Base-by-base conservation (phyloP, 2,888 invertebrate genomes). In the Pomacea canaliculata region DNA sequence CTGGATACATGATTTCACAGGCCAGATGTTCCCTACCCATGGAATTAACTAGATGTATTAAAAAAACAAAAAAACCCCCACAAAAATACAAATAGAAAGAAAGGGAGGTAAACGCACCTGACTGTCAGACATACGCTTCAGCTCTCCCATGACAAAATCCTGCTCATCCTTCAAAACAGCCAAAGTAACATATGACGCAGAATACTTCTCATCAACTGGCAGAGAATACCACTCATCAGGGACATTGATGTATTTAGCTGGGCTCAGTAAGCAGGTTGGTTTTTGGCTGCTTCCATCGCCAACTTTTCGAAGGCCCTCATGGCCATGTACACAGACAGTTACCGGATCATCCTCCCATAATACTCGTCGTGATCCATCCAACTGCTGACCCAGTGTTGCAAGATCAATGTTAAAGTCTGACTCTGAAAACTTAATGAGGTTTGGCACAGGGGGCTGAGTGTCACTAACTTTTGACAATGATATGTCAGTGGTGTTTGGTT, bases 161-260 rank as follows among this genome's bases (percentile, higher is more conserved):
- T 88, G 86, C 72, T 88, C 87, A 37, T 87, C 85, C 71, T 84
- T 83, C 37, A 88, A 80, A 59, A 86, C 80, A 7, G 85, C 84
- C 84, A 87, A 83, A 70, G 85, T 87, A 59, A 88, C 82, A 63
- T 86, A 87, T 10, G 85, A 80, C 71, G 82, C 83, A 60, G 80
- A 81, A 73, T 88, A 88, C 77, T 86, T 88, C 76, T 85, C 83
- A 76, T 88, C 87, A 13, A 86, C 87, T 10, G 88, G 85, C 80
- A 87, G 84, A 10, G 80, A 80, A 73, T 87, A 86, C 88, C 88
- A 88, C 68, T 87, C 87, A 71, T 87, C 84, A 0, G 88, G 88
- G 8, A 87, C 84, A 70, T 85, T 84, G 73, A 84, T 85, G 71
- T 85, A 86, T 74, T 85, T 85, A 56, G 84, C 84, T 46, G 84